Percentiles rank a stretch among this genome's conserved stretches.
These are phyloP conservation scores for Taurulus bubalis DNA, from an alignment of 2,113 vertebrate genomes.

Conservation along the genomic window DNA sequence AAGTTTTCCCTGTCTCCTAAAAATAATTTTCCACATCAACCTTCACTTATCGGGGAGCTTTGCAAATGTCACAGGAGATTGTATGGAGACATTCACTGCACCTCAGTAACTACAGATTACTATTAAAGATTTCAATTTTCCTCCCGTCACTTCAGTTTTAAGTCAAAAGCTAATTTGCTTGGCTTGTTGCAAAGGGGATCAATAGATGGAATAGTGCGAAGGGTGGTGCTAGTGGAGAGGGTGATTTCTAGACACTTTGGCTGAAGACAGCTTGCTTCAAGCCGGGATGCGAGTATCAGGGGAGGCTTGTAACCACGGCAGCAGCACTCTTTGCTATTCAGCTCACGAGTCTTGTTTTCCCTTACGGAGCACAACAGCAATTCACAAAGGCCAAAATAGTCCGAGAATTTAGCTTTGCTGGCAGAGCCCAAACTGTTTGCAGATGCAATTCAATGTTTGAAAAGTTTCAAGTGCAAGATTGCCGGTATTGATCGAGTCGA, in stretches of 20 bases:
- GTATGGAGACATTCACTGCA: constrained; percentile 52
- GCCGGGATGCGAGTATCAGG: constrained; percentile 1
- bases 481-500: constrained; percentile 53
- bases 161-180: constrained; percentile 79
- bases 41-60: constrained; percentile 3
- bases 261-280: constrained; percentile 25
- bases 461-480: constrained; percentile 60
- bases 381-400: constrained; percentile 38
- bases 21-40: constrained; percentile 1
- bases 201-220: constrained; percentile 64
- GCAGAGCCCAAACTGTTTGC: constrained; percentile 54
- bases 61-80: constrained; percentile 40
- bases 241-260: constrained; percentile 55
- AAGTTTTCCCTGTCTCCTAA: constrained; percentile 3
- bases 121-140: constrained; percentile 77
- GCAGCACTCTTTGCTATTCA: constrained; percentile 48
- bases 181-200: constrained; percentile 71
- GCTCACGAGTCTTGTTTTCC: constrained; percentile 39
- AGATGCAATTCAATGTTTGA: constrained; percentile 57
- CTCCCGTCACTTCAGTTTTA: constrained; percentile 73
- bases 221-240: neutral
- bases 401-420: constrained; percentile 50
- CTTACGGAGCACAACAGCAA: constrained; percentile 44
- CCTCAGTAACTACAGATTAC: constrained; percentile 66
- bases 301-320: constrained; percentile 13